Conservation (phyloP, 2,888 invertebrate genomes). For the Agriopis leucophaearia region DNA sequence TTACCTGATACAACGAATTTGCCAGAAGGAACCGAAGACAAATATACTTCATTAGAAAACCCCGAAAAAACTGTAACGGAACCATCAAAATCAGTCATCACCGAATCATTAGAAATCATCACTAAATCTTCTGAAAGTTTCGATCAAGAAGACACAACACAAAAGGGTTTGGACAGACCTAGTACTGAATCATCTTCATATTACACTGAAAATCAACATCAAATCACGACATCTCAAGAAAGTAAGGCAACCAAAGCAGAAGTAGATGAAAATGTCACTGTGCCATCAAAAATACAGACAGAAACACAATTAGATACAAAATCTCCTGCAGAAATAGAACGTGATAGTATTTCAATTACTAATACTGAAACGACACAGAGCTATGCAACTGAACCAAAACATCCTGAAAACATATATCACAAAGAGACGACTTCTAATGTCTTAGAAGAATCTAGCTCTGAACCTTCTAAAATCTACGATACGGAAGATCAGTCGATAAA, state of each 20-base stretch:
- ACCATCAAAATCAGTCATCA: slow-evolving; percentile 3
- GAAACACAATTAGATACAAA: slow-evolving; percentile 8
- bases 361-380: not conserved
- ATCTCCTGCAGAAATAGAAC: slow-evolving; percentile 11
- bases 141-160: slow-evolving; percentile 11
- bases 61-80: slow-evolving; percentile 10
- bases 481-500: slow-evolving; percentile 17
- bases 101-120: slow-evolving; percentile 9
- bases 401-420: slow-evolving; percentile 1
- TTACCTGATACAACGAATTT: not conserved
- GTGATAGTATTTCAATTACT: not conserved
- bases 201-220: not conserved
- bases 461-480: slow-evolving; percentile 10
- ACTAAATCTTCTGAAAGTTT: slow-evolving; percentile 5
- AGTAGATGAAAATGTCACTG: slow-evolving; percentile 4
- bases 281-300: slow-evolving; percentile 3
- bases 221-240: slow-evolving; percentile 6
- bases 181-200: slow-evolving; percentile 4
- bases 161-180: not conserved
- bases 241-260: not conserved
- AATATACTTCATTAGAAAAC: not conserved
- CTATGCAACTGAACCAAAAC: slow-evolving; percentile 3
- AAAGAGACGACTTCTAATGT: not conserved
- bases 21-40: slow-evolving; percentile 4
- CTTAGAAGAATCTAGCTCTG: slow-evolving; percentile 16